These are phyloP conservation scores for Acrocephalus arundinaceus DNA, from an alignment of 2,113 vertebrate genomes.

Conservation along the genomic window DNA sequence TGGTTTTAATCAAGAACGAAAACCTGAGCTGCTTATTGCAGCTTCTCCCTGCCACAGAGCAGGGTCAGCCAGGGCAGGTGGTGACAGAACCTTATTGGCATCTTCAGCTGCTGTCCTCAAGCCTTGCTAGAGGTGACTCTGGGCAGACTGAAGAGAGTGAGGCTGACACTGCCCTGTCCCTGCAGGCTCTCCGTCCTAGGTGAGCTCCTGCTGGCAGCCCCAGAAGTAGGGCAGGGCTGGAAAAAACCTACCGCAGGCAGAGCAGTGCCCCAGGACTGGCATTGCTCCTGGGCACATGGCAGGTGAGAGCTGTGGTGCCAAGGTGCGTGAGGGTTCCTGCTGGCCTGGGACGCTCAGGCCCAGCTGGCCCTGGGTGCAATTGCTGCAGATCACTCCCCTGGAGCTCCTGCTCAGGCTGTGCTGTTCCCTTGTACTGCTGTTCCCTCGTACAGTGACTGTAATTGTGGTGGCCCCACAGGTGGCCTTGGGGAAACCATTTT, in stretches of 20 bases:
- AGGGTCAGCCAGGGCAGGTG: background rate
- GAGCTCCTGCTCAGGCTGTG: background rate
- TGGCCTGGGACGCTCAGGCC: fast-evolving
- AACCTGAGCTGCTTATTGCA: background rate
- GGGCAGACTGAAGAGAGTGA: fast-evolving
- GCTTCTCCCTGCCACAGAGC: background rate
- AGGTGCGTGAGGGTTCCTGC: background rate
- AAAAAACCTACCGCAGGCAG: background rate
- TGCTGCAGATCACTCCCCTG: background rate
- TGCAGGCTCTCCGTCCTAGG: background rate
- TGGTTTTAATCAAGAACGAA: background rate
- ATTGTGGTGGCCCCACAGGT: background rate
- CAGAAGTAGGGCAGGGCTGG: background rate
- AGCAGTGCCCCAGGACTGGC: background rate
- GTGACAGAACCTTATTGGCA: constrained; percentile 10
- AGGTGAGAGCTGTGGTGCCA: background rate
- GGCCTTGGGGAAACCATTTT: background rate
- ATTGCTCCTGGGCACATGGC: fast-evolving
- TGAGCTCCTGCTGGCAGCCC: background rate
- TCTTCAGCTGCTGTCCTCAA: constrained; percentile 21
- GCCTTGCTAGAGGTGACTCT: background rate
- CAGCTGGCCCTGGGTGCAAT: background rate
- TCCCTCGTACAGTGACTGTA: fast-evolving
- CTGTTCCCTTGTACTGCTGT: fast-evolving
- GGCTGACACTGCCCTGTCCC: background rate